Conservation (phyloP, 1,140 invertebrate species). For the Drosophila rhopaloa region DNA sequence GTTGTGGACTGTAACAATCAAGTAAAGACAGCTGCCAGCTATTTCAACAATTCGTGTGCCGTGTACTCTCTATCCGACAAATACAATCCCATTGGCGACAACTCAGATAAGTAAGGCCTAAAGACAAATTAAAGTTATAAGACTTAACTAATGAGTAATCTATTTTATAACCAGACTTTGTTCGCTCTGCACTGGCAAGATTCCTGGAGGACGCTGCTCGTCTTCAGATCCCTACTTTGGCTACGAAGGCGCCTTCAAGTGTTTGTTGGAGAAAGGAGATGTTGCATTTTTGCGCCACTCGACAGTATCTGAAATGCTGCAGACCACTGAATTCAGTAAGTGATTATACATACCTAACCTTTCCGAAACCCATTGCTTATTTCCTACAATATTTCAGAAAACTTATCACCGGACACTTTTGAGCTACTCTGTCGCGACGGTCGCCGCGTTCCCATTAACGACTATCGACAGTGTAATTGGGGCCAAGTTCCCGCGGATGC, state of each 20-base stretch:
- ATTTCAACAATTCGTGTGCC: slow-evolving; percentile 96
- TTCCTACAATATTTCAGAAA: slow-evolving; percentile 80
- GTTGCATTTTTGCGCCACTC: slow-evolving; percentile 97
- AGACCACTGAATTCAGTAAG: slow-evolving; percentile 87
- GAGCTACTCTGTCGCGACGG: slow-evolving; percentile 95
- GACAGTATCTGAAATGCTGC: slow-evolving; percentile 90
- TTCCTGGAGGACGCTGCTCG: slow-evolving; percentile 92
- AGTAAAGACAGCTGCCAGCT: slow-evolving; percentile 95
- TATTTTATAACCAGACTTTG: slow-evolving; percentile 87
- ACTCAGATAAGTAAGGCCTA: slow-evolving; percentile 86
- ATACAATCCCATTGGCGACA: slow-evolving; percentile 97
- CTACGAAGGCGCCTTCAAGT: slow-evolving; percentile 95
- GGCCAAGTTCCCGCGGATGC: slow-evolving; percentile 94
- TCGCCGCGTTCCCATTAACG: slow-evolving; percentile 88
- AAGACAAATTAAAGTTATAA: not conserved
- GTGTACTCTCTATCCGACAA: slow-evolving; percentile 95
- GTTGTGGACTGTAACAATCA: slow-evolving; percentile 98
- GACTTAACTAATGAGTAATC: not conserved
- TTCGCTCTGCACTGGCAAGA: slow-evolving; percentile 92
- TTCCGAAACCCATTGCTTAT: not conserved
- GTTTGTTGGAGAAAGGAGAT: slow-evolving; percentile 94
- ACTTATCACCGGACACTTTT: slow-evolving; percentile 89
- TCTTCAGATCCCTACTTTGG: slow-evolving; percentile 95
- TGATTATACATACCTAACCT: not conserved
- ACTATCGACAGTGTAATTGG: slow-evolving; percentile 94